These are phyloP conservation scores for Neoitamus cyanurus DNA, from an alignment of 2,888 invertebrate species.

Conservation along the genomic window DNA sequence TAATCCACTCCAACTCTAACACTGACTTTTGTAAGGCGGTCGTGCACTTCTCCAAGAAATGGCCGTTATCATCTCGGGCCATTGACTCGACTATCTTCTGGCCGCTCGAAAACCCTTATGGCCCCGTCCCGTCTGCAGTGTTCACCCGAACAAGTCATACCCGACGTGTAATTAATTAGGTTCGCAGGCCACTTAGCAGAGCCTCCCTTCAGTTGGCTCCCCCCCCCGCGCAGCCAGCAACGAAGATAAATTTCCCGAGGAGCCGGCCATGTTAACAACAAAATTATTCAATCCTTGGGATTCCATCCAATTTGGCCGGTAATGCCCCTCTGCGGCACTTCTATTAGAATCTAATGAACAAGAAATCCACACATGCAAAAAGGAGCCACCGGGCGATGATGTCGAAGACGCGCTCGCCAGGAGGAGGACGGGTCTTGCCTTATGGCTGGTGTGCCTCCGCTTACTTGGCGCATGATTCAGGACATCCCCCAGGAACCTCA, in stretches of 20 bases:
- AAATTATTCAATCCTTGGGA: conserved; percentile 44
- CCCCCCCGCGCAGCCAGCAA: neutral
- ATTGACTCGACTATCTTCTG: neutral
- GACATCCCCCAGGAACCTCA: neutral
- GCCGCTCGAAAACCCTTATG: neutral
- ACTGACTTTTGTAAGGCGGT: neutral
- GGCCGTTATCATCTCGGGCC: conserved; percentile 14
- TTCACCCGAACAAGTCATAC: conserved; percentile 18
- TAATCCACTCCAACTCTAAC: neutral
- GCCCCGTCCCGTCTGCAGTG: neutral
- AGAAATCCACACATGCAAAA: conserved; percentile 43
- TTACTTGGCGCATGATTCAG: conserved; percentile 21
- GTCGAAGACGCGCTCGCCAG: neutral
- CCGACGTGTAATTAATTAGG: conserved; percentile 33
- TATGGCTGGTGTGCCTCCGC: neutral
- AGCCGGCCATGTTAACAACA: conserved; percentile 38
- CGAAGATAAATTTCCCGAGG: neutral
- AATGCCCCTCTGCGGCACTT: conserved; percentile 15
- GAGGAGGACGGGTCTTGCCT: neutral
- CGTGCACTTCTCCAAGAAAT: neutral
- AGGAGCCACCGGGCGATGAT: neutral
- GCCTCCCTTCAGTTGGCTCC: neutral
- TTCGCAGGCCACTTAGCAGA: conserved; percentile 21
- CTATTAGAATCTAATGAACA: conserved; percentile 45
- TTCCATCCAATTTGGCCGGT: conserved; percentile 14